Evolutionary conservation across 2,113 vertebrate species (phyloP).

Genomic region (cat (Felis catus)): DNA sequence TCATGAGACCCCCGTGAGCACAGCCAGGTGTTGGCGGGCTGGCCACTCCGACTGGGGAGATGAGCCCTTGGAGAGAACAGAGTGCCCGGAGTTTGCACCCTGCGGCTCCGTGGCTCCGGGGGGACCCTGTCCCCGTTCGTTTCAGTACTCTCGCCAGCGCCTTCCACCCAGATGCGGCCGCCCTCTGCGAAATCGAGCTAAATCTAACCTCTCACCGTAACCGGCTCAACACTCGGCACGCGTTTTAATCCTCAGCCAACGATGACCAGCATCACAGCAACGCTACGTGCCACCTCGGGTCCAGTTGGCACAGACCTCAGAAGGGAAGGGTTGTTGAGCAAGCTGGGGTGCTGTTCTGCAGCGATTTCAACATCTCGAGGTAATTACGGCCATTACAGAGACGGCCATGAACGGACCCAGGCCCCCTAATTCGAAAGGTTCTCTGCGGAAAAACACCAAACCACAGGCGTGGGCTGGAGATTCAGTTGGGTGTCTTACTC

Average conservation of each 20-base stretch:
- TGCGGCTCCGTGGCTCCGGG: fast-evolving
- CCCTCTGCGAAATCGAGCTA: background rate
- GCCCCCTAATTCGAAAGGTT: fast-evolving
- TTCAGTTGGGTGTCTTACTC: background rate
- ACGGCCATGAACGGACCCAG: fast-evolving
- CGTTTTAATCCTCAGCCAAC: background rate
- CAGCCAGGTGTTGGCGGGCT: fast-evolving
- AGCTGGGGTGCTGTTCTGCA: fast-evolving
- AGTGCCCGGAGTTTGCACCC: fast-evolving
- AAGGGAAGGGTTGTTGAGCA: fast-evolving
- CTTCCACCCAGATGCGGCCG: fast-evolving
- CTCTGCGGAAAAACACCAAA: fast-evolving
- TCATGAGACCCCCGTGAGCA: background rate
- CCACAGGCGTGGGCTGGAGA: fast-evolving
- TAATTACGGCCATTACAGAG: background rate
- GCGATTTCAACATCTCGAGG: fast-evolving
- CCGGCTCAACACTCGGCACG: fast-evolving
- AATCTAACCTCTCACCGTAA: background rate
- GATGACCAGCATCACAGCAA: fast-evolving
- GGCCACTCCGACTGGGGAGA: fast-evolving
- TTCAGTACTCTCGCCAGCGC: fast-evolving
- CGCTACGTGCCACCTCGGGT: fast-evolving
- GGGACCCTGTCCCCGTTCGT: fast-evolving
- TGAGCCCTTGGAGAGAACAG: fast-evolving
- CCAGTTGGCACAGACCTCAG: fast-evolving